Evolutionary conservation across 2,888 invertebrate genomes (phyloP), one percentile per base, ranked within the genome.

Genomic region (Acrobasis repandana): DNA sequence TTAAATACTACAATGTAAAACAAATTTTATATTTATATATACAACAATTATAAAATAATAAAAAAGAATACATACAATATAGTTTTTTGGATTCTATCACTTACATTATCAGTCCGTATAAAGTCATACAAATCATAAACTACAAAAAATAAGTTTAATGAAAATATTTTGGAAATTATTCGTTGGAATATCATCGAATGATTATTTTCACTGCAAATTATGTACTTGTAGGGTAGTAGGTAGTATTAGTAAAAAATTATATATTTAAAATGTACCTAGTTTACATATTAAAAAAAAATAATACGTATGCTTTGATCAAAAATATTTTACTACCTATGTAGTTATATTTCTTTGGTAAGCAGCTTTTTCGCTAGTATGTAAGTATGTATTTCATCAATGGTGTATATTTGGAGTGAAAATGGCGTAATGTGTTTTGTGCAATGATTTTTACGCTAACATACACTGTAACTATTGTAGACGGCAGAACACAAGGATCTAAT

Each of bases 71-170:
- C 9, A 63, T 60, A 28, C 34, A 54, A 54, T 63, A 54, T 58
- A 60, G 54, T 28, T 68, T 61, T 63, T 65, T 66, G 63, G 62
- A 61, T 61, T 58, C 43, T 34, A 61, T 60, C 63, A 65, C 65
- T 61, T 65, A 64, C 36, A 62, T 54, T 28, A 62, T 66, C 65
- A 63, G 63, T 66, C 65, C 63, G 60, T 65, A 54, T 20, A 18
- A 38, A 14, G 43, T 20, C 49, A 33, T 33, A 43, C 50, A 61
- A 58, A 54, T 43, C 11, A 38, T 38, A 14, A 6, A 16, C 18
- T 11, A 38, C 33, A 28, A 28, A 18, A 9, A 18, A 20, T 18
- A 18, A 20, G 16, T 56, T 43, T 16, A 9, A 34, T 16, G 34
- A 34, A n/a, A 1, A 36, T 5, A 49, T 10, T 58, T 58, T 38